Base-by-base conservation (phyloP, 2,888 invertebrate genomes). In the Lasiommata megera region DNA sequence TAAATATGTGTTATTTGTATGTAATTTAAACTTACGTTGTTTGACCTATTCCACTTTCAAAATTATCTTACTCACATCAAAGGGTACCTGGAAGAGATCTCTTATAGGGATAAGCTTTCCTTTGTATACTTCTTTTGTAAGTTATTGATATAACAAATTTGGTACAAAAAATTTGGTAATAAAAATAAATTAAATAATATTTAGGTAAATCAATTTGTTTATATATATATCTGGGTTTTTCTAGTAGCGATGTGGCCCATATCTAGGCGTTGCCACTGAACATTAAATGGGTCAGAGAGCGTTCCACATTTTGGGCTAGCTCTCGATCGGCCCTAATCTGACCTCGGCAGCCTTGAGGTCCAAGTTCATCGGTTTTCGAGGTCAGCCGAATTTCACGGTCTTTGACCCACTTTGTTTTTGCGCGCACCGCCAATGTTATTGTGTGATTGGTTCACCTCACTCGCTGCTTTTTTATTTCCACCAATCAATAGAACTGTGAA, bases 231-330 rank as follows among this genome's bases (percentile, higher is more conserved):
- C 3, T 34, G 23, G 64, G 38, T 63, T 63, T 65, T 67, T 62
- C 67, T 67, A 60, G 58, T 53, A 48, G 40, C 60, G 63, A 50
- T 62, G 68, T 69, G 59, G 47, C 60, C 23, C 2, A 23, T 23
- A 23, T 3, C 23, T 23, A 2, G 23, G 66, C 59, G 61, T 59
- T 68, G 80, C 82, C 83, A n/a, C 70, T 74, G 74, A 80, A 82
- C 78, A 79, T 79, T 58, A 82, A 76, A 75, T 84, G 73, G 84
- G 84, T 84, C 82, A 62, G 63, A 63, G 67, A 64, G 65, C 71
- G 77, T 72, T 74, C 76, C 77, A 76, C 76, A 72, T 80, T 84
- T 84, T 84, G 79, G 81, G 75, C 80, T 79, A 79, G 73, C 76
- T 76, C 74, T 75, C 71, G 74, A 77, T 72, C 74, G 64, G 61